Evolutionary conservation across 2,888 invertebrate species (phyloP).

Genomic region (Nymphalis polychloros): DNA sequence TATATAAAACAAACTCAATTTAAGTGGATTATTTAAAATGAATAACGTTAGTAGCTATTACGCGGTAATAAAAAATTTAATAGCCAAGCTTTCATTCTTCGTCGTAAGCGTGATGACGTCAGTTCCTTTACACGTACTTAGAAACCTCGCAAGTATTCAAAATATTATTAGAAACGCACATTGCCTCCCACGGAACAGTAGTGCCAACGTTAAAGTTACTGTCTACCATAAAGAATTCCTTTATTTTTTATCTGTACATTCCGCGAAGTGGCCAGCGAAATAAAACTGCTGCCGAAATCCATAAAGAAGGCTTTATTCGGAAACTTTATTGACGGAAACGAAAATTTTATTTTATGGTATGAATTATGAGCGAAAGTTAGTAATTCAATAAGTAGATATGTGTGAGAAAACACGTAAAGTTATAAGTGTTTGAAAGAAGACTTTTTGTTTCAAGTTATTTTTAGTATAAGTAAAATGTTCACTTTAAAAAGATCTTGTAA

Average conservation of each 20-base stretch:
- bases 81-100: constrained; percentile 13
- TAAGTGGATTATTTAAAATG: constrained; percentile 3
- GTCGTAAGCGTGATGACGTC: constrained; percentile 27
- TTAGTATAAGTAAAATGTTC: no score
- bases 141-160: constrained; percentile 29
- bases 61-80: constrained; percentile 19
- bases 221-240: constrained; percentile 39
- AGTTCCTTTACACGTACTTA: constrained; percentile 35
- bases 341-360: constrained; percentile 47
- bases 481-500: no score
- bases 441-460: no score
- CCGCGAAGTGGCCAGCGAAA: constrained; percentile 61
- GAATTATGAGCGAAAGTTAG: constrained; percentile 28
- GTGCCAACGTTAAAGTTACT: constrained; percentile 48
- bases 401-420: not conserved
- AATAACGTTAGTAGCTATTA: constrained; percentile 5
- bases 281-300: constrained; percentile 74
- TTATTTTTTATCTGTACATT: constrained; percentile 56
- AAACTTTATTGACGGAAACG: constrained; percentile 64
- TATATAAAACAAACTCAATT: not conserved
- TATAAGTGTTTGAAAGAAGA: not conserved
- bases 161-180: constrained; percentile 35
- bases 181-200: constrained; percentile 39
- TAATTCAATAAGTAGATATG: constrained; percentile 1
- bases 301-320: constrained; percentile 67